Percentiles rank a stretch among this genome's conserved stretches.
These are phyloP conservation scores for Chelonia mydas DNA, from an alignment of 2,797 vertebrate species.

Conservation along the genomic window DNA sequence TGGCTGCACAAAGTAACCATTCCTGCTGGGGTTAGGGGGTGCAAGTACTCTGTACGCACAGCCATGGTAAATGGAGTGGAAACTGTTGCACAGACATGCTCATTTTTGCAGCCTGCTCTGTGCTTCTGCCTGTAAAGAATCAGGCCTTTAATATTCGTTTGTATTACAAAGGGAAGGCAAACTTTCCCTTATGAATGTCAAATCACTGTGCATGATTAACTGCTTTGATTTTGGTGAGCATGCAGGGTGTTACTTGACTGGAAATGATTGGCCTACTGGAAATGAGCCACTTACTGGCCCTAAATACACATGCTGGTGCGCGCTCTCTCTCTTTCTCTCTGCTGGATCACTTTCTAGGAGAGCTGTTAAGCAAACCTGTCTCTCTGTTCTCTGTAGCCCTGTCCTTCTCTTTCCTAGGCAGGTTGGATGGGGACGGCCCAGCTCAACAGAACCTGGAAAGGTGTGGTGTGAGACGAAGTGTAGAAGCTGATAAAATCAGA, in stretches of 20 bases:
- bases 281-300: slow-evolving; percentile 53
- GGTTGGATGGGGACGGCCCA: slow-evolving; percentile 6
- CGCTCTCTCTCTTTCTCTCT: background rate
- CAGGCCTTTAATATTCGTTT: background rate
- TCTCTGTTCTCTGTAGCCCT: background rate
- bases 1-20: background rate
- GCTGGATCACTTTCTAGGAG: background rate
- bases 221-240: slow-evolving; percentile 14
- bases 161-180: background rate
- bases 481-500: background rate
- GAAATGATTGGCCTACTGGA: slow-evolving; percentile 1
- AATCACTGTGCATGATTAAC: background rate
- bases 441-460: background rate
- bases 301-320: background rate
- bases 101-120: background rate
- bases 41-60: background rate
- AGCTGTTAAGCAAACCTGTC: slow-evolving; percentile 12
- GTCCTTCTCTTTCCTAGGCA: background rate
- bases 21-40: accelerated
- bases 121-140: background rate
- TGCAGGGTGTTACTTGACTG: background rate
- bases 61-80: accelerated
- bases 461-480: background rate
- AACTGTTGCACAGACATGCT: background rate
- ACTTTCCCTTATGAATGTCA: background rate